A percentile compares a stretch with the other conserved stretches of the same genome.
phyloP scores from a whole-genome alignment of 2,888 invertebrate species.

The Barypeithes pellucidus region DNA sequence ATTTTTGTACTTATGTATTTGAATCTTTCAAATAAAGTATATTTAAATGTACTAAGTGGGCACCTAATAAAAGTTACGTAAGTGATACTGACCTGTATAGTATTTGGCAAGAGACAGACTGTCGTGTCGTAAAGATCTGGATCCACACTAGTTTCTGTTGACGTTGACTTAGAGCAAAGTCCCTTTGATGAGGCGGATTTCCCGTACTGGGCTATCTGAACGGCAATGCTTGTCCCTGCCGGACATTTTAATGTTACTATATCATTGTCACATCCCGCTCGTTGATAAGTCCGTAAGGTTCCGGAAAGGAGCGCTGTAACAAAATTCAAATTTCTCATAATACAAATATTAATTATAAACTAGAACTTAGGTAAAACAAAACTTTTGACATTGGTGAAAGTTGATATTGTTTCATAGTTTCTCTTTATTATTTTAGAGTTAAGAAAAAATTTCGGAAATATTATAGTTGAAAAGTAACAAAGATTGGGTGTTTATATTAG shows the following conservation, averaged over 20 bases:
- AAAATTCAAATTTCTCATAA: no score
- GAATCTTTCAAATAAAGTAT: no score
- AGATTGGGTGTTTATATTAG: no score
- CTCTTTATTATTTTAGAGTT: no score
- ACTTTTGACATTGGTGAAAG: no score
- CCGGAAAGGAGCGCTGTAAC: conserved; percentile 89
- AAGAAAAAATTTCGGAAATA: no score
- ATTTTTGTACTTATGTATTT: no score
- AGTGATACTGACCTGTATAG: conserved; percentile 80
- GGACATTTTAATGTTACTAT: conserved; percentile 91
- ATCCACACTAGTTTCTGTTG: conserved; percentile 61
- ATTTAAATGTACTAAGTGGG: conserved; percentile 1
- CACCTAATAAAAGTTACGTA: conserved; percentile 18
- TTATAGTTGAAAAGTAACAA: no score
- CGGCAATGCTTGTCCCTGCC: conserved; percentile 91
- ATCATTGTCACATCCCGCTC: conserved; percentile 94
- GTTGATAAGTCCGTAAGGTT: conserved; percentile 91
- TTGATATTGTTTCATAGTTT: no score
- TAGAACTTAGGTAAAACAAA: no score
- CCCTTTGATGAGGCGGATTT: conserved; percentile 72
- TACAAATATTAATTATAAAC: no score
- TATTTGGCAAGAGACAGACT: conserved; percentile 83
- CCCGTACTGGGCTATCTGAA: conserved; percentile 93
- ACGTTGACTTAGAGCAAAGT: conserved; percentile 62
- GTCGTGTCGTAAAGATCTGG: conserved; percentile 74